Conservation (phyloP, 2,888 invertebrate species). For the Orthonychiurus folsomi region DNA sequence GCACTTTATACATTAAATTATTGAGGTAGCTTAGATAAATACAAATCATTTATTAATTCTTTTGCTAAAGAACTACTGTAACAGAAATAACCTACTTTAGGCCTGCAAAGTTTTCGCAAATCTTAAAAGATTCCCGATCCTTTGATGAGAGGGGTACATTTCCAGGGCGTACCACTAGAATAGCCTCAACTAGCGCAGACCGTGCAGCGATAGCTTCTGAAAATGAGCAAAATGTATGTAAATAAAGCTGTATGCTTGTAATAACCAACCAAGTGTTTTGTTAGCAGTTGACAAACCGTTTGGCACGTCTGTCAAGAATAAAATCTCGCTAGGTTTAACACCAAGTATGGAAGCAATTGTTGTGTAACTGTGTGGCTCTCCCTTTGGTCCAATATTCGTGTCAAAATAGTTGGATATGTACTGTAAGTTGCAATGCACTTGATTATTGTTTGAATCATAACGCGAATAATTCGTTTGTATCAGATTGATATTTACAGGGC, state of each 20-base stretch:
- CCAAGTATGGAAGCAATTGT: conserved; percentile 63
- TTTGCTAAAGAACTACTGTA: no score
- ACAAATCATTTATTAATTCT: no score
- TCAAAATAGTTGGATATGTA: conserved; percentile 73
- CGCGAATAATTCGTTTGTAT: neutral
- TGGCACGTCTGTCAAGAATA: conserved; percentile 78
- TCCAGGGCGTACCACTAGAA: conserved; percentile 67
- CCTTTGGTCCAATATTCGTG: conserved; percentile 72
- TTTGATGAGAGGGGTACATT: conserved; percentile 47
- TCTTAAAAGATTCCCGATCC: conserved; percentile 13
- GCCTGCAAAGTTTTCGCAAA: neutral
- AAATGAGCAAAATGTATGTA: conserved; percentile 36
- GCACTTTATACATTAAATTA: no score
- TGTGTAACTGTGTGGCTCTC: conserved; percentile 65
- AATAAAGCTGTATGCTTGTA: neutral
- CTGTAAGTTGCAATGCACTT: conserved; percentile 44
- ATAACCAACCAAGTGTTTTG: neutral
- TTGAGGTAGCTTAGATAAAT: no score
- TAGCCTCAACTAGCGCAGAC: conserved; percentile 59
- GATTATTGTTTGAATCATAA: no score
- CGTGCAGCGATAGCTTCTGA: conserved; percentile 77
- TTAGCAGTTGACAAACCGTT: conserved; percentile 52
- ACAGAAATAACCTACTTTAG: no score
- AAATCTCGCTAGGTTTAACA: conserved; percentile 56
- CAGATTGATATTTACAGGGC: conserved; percentile 46